Conservation (phyloP, 2,888 invertebrate genomes). For the Sminthurides aquaticus region DNA sequence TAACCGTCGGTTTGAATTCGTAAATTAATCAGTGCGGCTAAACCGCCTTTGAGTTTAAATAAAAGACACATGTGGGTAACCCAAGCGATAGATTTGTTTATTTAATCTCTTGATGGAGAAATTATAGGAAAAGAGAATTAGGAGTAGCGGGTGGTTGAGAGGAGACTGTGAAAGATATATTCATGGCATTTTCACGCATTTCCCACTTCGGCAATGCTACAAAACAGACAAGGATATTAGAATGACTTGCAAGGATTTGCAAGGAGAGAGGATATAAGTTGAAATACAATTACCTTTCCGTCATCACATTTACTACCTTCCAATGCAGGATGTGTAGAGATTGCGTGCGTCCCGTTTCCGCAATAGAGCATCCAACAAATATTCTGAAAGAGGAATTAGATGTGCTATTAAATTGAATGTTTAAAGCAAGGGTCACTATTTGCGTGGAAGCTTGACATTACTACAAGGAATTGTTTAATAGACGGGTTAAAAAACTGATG, state of each 20-base stretch:
- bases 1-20: too few species aligned
- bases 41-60: too few species aligned
- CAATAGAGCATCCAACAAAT: conserved; percentile 47
- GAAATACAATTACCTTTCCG: conserved; percentile 29
- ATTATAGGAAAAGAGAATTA: too few species aligned
- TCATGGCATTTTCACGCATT: not conserved
- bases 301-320: conserved; percentile 46
- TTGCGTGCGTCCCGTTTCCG: conserved; percentile 45
- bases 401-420: not conserved
- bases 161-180: not conserved
- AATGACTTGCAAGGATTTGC: not conserved
- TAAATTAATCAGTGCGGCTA: too few species aligned
- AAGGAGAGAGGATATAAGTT: not conserved
- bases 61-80: too few species aligned
- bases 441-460: too few species aligned
- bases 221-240: not conserved
- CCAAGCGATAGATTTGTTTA: too few species aligned
- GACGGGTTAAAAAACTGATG: too few species aligned
- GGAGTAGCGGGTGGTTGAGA: not conserved
- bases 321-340: conserved; percentile 47
- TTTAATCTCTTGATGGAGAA: too few species aligned
- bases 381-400: conserved; percentile 38
- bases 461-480: too few species aligned
- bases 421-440: too few species aligned
- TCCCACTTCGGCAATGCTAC: conserved; percentile 5